A percentile compares a stretch with the other conserved stretches of the same genome.
Conservation (phyloP, 2,797 vertebrate genomes). For the Phrynocephalus guinanensis region DNA sequence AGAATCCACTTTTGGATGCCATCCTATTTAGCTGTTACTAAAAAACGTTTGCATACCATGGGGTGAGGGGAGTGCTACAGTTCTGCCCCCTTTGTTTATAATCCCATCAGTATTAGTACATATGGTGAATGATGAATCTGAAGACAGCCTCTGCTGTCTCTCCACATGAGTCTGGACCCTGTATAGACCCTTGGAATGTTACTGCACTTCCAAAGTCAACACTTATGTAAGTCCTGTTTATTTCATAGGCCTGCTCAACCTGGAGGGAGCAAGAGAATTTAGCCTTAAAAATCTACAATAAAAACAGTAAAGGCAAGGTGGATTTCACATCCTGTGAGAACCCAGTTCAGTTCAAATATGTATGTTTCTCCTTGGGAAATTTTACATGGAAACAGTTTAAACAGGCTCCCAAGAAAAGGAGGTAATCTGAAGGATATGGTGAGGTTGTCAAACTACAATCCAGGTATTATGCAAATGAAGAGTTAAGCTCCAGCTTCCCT, state of each 20-base stretch:
- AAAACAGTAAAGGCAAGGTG: conserved; percentile 47
- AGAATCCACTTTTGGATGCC: no score
- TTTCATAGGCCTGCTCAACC: no score
- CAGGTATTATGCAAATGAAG: conserved; percentile 63
- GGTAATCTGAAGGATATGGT: conserved; percentile 46
- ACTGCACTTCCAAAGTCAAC: no score
- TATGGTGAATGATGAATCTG: not conserved
- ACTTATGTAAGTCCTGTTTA: no score
- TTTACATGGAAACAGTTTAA: conserved; percentile 59
- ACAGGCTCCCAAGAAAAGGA: conserved; percentile 57
- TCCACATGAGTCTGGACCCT: no score
- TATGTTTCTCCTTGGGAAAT: conserved; percentile 45
- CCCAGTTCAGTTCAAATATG: conserved; percentile 57
- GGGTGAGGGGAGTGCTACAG: no score
- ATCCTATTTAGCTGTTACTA: no score
- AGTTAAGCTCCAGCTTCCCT: conserved; percentile 44
- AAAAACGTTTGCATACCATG: no score
- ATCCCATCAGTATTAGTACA: not conserved
- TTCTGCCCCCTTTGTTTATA: no score
- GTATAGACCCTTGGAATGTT: no score
- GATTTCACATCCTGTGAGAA: conserved; percentile 54
- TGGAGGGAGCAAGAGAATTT: no score
- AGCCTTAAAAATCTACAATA: not conserved
- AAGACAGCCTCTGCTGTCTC: no score
- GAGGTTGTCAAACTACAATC: conserved; percentile 61